Conservation (phyloP, 2,888 invertebrate genomes). For the Petrolisthes manimaculis region DNA sequence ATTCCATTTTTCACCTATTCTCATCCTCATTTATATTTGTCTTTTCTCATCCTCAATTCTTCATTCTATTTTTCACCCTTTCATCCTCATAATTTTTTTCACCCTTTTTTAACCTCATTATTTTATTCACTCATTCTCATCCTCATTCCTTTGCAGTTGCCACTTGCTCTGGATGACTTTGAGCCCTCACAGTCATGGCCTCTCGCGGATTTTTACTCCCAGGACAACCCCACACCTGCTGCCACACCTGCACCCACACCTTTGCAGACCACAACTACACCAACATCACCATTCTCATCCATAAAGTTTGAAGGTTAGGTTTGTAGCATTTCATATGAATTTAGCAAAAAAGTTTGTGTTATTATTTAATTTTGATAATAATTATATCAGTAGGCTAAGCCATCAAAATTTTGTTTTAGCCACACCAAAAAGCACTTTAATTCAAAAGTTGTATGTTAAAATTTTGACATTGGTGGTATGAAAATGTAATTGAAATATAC, state of each 20-base stretch:
- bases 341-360: too few species aligned
- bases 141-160: conserved; percentile 22
- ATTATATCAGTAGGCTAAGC: background rate
- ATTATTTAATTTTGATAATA: background rate
- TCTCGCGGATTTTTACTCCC: conserved; percentile 29
- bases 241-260: background rate
- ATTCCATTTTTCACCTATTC: background rate
- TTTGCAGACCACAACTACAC: background rate
- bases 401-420: background rate
- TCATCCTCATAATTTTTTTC: background rate
- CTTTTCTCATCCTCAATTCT: background rate
- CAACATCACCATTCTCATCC: conserved; percentile 3
- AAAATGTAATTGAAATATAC: too few species aligned
- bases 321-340: background rate
- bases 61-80: background rate
- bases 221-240: conserved; percentile 3
- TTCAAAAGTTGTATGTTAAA: background rate
- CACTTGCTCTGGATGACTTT: conserved; percentile 48
- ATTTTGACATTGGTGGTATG: background rate
- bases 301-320: conserved; percentile 36
- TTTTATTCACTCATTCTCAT: background rate
- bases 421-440: background rate
- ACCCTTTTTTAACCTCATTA: background rate
- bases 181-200: conserved; percentile 50
- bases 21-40: background rate